Evolutionary conservation across 2,797 vertebrate genomes (phyloP), one percentile per base, ranked within the genome.

Genomic region (Micropoecilia bifurca): DNA sequence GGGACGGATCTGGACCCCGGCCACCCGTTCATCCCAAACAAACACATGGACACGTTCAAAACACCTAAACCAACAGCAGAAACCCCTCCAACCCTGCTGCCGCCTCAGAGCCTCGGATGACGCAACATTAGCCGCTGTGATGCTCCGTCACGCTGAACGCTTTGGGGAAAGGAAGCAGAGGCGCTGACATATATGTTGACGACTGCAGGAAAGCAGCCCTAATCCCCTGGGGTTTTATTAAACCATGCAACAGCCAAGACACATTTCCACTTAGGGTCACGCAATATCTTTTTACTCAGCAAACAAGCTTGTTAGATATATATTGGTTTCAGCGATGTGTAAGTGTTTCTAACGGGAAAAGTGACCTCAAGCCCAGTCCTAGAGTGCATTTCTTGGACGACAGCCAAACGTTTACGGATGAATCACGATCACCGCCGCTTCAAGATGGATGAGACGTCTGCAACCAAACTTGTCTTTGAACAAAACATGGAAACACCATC

Each of bases 41-140:
- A 63, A 71, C 57, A 41, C 75, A 79, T 73, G 45, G 18, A 0
- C 46, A 48, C n/a, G 81, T 75, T 77, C 36, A 84, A 61, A 87
- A 53, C 39, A 45, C 84, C 77, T 75, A 9, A 12, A 82, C 83
- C 78, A 89, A 79, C 74, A 75, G 80, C 80, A 80, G 77, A 82
- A 85, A 85, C 81, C 75, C 9, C 16, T 8, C 48, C 48, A 9
- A 9, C 20, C 20, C 7, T 2, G 7, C 20, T 3, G 20, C 80
- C 33, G 82, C 81, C 82, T 85, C 82, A 47, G 75, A 83, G 63
- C 73, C 73, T 78, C 20, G 1, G 71, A 75, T 63, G 68, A 75
- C 48, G 50, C 69, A 28, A 73, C 83, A 78, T 71, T 81, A 79
- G 80, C 76, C 73, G 74, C 80, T 80, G 86, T 39, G 79, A 80